Base-by-base conservation (phyloP, 2,797 vertebrate species). In the Centropyge bicolor region DNA sequence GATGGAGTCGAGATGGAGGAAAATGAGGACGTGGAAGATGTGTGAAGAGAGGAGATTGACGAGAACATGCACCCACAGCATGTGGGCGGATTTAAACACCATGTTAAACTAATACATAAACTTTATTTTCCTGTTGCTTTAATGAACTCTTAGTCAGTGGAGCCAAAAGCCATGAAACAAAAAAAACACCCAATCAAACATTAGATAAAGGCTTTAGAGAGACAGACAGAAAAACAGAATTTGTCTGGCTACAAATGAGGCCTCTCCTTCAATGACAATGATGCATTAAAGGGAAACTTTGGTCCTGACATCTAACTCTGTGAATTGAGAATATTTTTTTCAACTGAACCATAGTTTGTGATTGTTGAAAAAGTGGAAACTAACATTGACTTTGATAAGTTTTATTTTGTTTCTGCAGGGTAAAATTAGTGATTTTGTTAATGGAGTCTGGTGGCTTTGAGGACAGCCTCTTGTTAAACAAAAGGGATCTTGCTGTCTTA, bases 101-200 rank as follows among this genome's bases (percentile, higher is more conserved):
- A 36, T 48, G 20, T 84, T 77, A 75, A 61, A 65, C 10, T 62
- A 78, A 82, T 60, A 40, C 35, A 72, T 69, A 46, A 20, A 71
- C n/a, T 68, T 82, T 73, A 68, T 84, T 76, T 85, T 82, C 41
- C 41, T 66, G n/a, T 66, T 68, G 19, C 45, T 74, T 76, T 77
- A 70, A 64, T 81, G 38, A 74, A 81, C 70, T 68, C 57, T 59
- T 81, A 70, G 70, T 81, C 66, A 80, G 51, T 65, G 31, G 20
- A 52, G 40, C 66, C 70, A 59, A 71, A 81, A 84, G 49, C 76
- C 41, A 74, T 70, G 46, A 61, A 60, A 81, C 40, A 71, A 66
- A 56, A 63, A 48, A 69, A 76, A 52, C 14, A 63, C 6, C 43
- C 45, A 62, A 69, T 80, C 63, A 76, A 73, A 80, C 41, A 74